A percentile compares a stretch with the other conserved stretches of the same genome.
Conservation (phyloP, 2,888 invertebrate genomes). For the Heliconius ethilla region DNA sequence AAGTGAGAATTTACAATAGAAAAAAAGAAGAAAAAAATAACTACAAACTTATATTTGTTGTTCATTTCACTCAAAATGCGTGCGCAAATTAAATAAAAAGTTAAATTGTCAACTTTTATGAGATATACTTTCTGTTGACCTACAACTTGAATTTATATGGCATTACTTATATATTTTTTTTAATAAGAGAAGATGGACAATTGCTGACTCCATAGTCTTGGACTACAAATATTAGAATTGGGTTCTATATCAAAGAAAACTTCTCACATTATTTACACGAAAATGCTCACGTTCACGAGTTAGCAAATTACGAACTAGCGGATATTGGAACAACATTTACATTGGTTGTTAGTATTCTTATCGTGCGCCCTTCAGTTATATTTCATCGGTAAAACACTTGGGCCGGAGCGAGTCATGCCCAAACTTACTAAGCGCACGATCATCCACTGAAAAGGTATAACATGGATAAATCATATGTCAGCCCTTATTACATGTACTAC, state of each 20-base stretch:
- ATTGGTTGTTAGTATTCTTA: constrained; percentile 46
- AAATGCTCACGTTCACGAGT: constrained; percentile 39
- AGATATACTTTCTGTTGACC: too few species aligned
- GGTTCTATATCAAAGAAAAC: constrained; percentile 16
- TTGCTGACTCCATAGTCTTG: not conserved
- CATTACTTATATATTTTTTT: too few species aligned
- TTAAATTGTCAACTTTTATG: too few species aligned
- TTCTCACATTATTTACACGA: constrained; percentile 26
- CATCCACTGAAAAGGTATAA: constrained; percentile 8
- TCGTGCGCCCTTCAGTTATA: constrained; percentile 43
- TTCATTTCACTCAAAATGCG: too few species aligned
- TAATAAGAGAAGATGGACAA: not conserved
- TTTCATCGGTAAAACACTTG: constrained; percentile 45
- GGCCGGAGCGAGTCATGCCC: constrained; percentile 42
- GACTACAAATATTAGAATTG: not conserved
- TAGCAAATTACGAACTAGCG: constrained; percentile 46
- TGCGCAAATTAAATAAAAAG: too few species aligned
- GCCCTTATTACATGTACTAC: not conserved
- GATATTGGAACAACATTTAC: constrained; percentile 43
- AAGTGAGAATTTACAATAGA: too few species aligned
- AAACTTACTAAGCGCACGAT: constrained; percentile 16
- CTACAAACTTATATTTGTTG: too few species aligned
- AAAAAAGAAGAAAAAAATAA: too few species aligned
- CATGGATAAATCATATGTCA: constrained; percentile 17
- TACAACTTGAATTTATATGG: too few species aligned